Base-by-base conservation (phyloP, 2,113 vertebrate genomes). In the Lonchura striata region DNA sequence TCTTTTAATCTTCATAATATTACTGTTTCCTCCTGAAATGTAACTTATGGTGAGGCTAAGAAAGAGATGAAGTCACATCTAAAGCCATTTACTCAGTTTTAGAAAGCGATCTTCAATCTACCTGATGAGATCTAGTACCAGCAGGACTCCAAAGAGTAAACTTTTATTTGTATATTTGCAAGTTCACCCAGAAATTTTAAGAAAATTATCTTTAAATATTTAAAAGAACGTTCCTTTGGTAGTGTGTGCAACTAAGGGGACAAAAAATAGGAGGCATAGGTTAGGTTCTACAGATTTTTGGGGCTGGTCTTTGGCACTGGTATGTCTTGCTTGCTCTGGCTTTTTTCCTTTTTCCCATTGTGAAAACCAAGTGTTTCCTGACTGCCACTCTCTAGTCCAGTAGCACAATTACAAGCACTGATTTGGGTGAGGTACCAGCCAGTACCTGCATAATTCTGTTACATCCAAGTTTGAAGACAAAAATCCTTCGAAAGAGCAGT, bases 191-290 rank as follows among this genome's bases (percentile, higher is more conserved):
- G n/a, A 57, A 30, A 28, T 44, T 13, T 60, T 31, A 37, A 92
- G 41, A 77, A 82, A 69, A 2, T 3, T 4, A 10, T 56, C 44
- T 64, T 21, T 41, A 64, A 42, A 35, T 54, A 28, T 64, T 80
- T 60, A 16, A 39, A 71, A n/a, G 12, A 39, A 13, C 1, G 6
- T 82, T 79, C 9, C 4, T 49, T 2, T 44, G 7, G 10, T 10
- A 44, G 15, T 5, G 4, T 22, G 19, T 50, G 10, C 19, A 21
- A 3, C 15, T n/a, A 27, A 11, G 60, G 27, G 24, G 27, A 60
- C 4, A 44, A 53, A 31, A 49, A 80, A 47, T 23, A 39, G 13
- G 23, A 76, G 11, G 35, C 0, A 0, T 9, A 47, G 8, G 4
- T 60, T 35, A 14, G 7, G 20, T 42, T 19, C 61, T n/a, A 7